Evolutionary conservation across 2,113 vertebrate genomes (phyloP), one percentile per base, ranked within the genome.

Genomic region (Orycteropus afer): DNA sequence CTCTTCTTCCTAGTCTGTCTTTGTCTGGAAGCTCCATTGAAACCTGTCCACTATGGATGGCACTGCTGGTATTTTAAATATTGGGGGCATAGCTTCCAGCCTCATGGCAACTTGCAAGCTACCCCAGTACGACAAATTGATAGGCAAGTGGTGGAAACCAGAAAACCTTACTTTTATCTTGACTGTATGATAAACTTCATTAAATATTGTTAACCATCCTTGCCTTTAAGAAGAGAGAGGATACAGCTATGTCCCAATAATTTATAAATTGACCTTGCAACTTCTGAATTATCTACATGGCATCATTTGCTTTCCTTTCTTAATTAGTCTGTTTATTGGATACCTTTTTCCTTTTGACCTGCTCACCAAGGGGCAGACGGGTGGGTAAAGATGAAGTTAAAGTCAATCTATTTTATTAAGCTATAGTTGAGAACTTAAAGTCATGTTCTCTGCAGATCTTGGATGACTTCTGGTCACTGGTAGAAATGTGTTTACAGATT

Each of bases 401-500:
- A 57, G 92, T 85, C 32, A 47, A 27, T 10, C 5, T 49, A 59
- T 23, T 23, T 22, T 40, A 71, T 61, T 37, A 51, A 42, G 47
- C 81, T 63, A 53, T 22, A 89, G 55, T 65, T 91, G 53, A 86
- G 69, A 95, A 80, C 29, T 49, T 90, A 49, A 86, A 77, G 29
- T 69, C 14, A 61, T 71, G 15, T 82, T 61, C 51, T 86, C 61
- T 90, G n/a, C 51, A 84, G 22, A 23, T 40, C 76, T 91, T 37
- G 29, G 17, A 40, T 91, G 67, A 76, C 51, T 94, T 93, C 23
- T 57, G 3, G 57, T 94, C 18, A 32, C 63, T 86, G 40, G 61
- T 57, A 83, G 34, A 18, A 71, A 49, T 80, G 12, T 93, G 14
- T 78, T 91, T 84, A 91, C 51, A 63, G 87, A 87, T 93, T 83